Conservation (phyloP, 2,888 invertebrate genomes). For the Pachycephus smyrnensis region DNA sequence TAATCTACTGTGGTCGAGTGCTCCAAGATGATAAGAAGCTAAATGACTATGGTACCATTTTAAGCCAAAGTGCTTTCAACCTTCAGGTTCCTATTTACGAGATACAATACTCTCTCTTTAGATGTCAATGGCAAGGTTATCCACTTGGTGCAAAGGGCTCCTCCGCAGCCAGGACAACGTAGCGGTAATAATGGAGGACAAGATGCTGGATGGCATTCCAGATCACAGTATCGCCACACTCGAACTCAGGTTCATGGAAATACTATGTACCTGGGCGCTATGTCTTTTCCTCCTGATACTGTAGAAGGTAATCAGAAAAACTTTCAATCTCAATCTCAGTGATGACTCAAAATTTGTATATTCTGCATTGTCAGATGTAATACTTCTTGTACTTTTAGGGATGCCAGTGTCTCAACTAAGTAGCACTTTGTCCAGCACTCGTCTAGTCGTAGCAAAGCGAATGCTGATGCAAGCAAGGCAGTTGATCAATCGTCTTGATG, state of each 20-base stretch:
- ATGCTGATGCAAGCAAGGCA: constrained; percentile 68
- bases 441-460: constrained; percentile 68
- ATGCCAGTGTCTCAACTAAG: constrained; percentile 68
- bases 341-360: constrained; percentile 35
- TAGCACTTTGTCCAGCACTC: constrained; percentile 68
- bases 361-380: no score
- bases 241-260: constrained; percentile 63
- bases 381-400: constrained; percentile 45
- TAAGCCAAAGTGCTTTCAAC: constrained; percentile 10
- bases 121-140: constrained; percentile 93
- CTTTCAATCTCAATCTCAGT: background rate
- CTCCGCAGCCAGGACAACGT: constrained; percentile 73
- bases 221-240: constrained; percentile 58
- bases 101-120: constrained; percentile 53
- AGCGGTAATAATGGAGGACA: constrained; percentile 59
- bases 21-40: constrained; percentile 89
- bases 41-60: constrained; percentile 81
- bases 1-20: constrained; percentile 96
- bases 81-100: background rate
- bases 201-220: constrained; percentile 39
- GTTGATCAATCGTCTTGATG: constrained; percentile 67
- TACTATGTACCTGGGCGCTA: constrained; percentile 72
- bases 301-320: constrained; percentile 45
- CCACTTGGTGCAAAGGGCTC: constrained; percentile 90
- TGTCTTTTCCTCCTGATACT: constrained; percentile 70